Percentiles rank a stretch among this genome's conserved stretches.
Conservation (phyloP, 2,888 invertebrate genomes). For the Nineta flava region DNA sequence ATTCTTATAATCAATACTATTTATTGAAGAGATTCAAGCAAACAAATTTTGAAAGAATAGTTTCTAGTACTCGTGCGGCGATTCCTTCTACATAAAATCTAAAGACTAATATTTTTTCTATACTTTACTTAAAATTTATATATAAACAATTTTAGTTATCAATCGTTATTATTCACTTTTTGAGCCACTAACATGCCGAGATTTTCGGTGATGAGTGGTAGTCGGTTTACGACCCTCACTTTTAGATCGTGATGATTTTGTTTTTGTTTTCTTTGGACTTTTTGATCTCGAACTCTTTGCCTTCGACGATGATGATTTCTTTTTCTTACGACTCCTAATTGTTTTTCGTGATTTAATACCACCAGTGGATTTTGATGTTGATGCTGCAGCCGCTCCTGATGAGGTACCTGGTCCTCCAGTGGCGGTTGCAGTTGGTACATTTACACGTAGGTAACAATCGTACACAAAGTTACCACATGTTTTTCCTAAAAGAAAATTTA, state of each 20-base stretch:
- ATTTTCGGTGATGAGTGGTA: neutral
- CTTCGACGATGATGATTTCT: neutral
- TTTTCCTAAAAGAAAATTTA: slow-evolving; percentile 24
- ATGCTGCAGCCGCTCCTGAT: neutral
- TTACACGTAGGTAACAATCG: slow-evolving; percentile 34
- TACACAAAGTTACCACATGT: slow-evolving; percentile 38
- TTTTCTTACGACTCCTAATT: neutral
- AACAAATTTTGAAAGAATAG: too few relatives aligned
- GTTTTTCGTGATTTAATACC: neutral
- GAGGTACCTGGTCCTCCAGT: neutral
- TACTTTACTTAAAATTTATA: too few relatives aligned
- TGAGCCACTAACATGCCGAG: neutral
- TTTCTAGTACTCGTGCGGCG: too few relatives aligned
- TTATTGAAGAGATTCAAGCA: too few relatives aligned
- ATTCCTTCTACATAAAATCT: too few relatives aligned
- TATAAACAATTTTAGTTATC: too few relatives aligned
- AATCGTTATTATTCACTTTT: slow-evolving; percentile 1
- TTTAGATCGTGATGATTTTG: neutral
- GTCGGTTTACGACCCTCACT: slow-evolving; percentile 1
- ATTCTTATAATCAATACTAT: too few relatives aligned
- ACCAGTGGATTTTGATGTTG: neutral
- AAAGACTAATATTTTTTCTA: too few relatives aligned
- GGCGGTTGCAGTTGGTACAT: slow-evolving; percentile 18
- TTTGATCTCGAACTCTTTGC: neutral
- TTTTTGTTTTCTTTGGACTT: neutral